Evolutionary conservation across 2,888 invertebrate species (phyloP).

Genomic region (Geophilus truncorum): DNA sequence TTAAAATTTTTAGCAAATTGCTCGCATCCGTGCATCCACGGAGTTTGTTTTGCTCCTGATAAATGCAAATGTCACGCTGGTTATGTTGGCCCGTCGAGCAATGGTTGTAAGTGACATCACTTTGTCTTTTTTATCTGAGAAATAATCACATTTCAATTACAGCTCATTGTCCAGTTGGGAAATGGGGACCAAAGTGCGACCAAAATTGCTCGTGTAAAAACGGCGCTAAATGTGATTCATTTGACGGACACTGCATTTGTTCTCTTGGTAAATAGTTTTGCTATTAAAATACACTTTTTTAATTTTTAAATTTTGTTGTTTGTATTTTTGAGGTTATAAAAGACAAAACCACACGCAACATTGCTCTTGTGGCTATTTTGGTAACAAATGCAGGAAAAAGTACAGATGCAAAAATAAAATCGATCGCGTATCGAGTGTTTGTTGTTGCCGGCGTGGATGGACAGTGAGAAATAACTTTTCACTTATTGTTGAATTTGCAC

Average conservation of each 20-base stretch:
- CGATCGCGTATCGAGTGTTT: constrained; percentile 70
- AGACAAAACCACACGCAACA: constrained; percentile 62
- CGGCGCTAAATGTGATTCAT: constrained; percentile 80
- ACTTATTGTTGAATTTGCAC: neutral
- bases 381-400: constrained; percentile 42
- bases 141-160: too few species aligned
- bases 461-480: constrained; percentile 53
- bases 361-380: constrained; percentile 43
- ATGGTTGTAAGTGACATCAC: constrained; percentile 67
- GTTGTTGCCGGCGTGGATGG: constrained; percentile 75
- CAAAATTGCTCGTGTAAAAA: constrained; percentile 73
- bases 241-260: constrained; percentile 77
- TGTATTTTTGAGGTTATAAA: constrained; percentile 62
- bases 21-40: constrained; percentile 53
- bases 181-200: constrained; percentile 76
- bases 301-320: neutral
- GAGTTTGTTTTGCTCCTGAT: constrained; percentile 75
- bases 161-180: constrained; percentile 67
- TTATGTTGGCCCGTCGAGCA: constrained; percentile 82
- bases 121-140: constrained; percentile 34
- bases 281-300: neutral
- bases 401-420: constrained; percentile 53
- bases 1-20: constrained; percentile 51
- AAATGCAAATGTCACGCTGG: constrained; percentile 79
- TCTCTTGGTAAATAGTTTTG: constrained; percentile 45